These are phyloP conservation scores for Lamellibrachia columna DNA, from an alignment of 2,888 invertebrate genomes.

Conservation along the genomic window DNA sequence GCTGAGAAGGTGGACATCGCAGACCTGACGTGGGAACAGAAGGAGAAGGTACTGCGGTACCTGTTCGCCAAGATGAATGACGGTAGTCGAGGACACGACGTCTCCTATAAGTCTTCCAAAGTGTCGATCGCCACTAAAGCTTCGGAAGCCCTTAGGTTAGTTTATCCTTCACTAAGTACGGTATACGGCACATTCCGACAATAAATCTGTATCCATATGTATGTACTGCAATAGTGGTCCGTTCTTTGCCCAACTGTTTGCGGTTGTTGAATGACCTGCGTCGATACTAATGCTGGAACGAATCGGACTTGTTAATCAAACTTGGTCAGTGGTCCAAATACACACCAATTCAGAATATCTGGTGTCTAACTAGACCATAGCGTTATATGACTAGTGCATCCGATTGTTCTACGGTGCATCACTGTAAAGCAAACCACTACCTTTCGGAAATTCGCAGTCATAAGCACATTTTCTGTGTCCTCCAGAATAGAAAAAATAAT, in stretches of 20 bases:
- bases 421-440: background rate
- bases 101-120: conserved; percentile 2
- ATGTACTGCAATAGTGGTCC: background rate
- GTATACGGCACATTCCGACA: no score
- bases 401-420: no score
- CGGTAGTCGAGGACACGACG: conserved; percentile 9
- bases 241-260: no score
- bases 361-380: no score
- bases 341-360: no score
- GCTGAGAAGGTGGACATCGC: conserved; percentile 54
- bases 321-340: no score
- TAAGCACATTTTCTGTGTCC: background rate
- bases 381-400: no score
- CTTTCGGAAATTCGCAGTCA: background rate
- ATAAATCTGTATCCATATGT: background rate
- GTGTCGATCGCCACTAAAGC: background rate
- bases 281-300: no score
- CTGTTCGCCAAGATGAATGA: conserved; percentile 64
- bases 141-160: background rate
- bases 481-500: no score
- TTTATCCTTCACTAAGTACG: no score
- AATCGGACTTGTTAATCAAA: no score
- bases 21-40: conserved; percentile 66
- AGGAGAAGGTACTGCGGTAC: conserved; percentile 63
- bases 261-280: no score